Base-by-base conservation (phyloP, 2,113 vertebrate species). In the Falco punctatus region DNA sequence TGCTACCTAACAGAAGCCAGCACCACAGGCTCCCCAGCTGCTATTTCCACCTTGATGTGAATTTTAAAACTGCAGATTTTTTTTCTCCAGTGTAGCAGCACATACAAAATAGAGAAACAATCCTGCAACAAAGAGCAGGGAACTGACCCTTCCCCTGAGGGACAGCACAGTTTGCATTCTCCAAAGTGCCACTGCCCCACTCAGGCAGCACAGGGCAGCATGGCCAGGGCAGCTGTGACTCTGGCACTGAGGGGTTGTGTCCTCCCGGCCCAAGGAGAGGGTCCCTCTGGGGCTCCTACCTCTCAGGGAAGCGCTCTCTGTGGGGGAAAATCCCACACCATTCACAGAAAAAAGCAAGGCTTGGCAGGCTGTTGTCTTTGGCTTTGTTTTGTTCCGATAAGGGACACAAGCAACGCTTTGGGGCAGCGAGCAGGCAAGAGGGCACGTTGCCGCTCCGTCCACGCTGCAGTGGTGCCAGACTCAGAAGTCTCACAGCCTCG, bases 211-310 rank as follows among this genome's bases (percentile, higher is more conserved):
- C 57, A 16, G 62, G 46, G 81, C 81, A 64, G 62, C 0, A 0
- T 11, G 32, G 54, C 57, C 58, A 62, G 80, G 21, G 18, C 28
- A 38, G 13, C 40, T 1, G 4, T 22, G 15, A 11, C 1, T 2
- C 0, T 0, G 1, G 5, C 61, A 82, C 26, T 44, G 62, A 16
- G 32, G 11, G 28, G 3, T 0, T 73, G 40, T 0, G 3, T 19
- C 16, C 10, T 10, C 13, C 40, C 61, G 55, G 48, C 33, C 30
- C 10, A 28, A 86, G 57, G 11, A 75, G 3, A 26, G 18, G 22
- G 22, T 18, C 46, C 48, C 8, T 48, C 51, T 73, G 28, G 40
- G 8, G 11, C 38, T 80, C 57, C 38, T 80, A 62, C 28, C 19
- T 33, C 71, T 23, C 4, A 0, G 28, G 32, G 21, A 81, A 62